Percentiles rank a stretch among this genome's conserved stretches.
phyloP scores from a whole-genome alignment of 2,113 vertebrate genomes.

The Eulemur rufifrons region DNA sequence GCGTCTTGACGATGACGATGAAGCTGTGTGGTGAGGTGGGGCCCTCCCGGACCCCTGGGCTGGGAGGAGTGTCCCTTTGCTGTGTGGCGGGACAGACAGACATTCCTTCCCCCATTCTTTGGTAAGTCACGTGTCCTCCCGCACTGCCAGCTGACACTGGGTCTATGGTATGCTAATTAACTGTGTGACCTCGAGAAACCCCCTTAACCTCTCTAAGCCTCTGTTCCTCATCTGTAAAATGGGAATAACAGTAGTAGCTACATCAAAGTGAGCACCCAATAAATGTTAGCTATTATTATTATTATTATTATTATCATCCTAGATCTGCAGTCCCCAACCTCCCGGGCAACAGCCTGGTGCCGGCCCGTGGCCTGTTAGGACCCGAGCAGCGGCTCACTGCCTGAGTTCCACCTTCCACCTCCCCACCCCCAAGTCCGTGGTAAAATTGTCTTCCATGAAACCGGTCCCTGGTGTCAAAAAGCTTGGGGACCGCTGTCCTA shows the following conservation, averaged over 20 bases:
- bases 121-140: not conserved
- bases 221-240: conserved; percentile 15
- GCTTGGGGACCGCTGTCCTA: not conserved
- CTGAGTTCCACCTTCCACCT: no score
- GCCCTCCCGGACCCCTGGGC: not conserved
- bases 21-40: not conserved
- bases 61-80: not conserved
- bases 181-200: not conserved
- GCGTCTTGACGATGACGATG: not conserved
- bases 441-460: no score
- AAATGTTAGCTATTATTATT: not conserved
- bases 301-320: no score
- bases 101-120: not conserved
- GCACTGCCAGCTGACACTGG: not conserved
- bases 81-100: not conserved
- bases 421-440: no score
- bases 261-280: not conserved
- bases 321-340: no score
- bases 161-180: not conserved
- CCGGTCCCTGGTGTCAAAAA: no score
- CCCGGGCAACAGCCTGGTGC: no score
- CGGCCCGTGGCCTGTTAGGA: no score
- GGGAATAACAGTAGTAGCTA: not conserved
- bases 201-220: not conserved
- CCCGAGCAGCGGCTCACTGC: no score